Base-by-base conservation (phyloP, 2,888 invertebrate species). In the Acanthopleura granulata region DNA sequence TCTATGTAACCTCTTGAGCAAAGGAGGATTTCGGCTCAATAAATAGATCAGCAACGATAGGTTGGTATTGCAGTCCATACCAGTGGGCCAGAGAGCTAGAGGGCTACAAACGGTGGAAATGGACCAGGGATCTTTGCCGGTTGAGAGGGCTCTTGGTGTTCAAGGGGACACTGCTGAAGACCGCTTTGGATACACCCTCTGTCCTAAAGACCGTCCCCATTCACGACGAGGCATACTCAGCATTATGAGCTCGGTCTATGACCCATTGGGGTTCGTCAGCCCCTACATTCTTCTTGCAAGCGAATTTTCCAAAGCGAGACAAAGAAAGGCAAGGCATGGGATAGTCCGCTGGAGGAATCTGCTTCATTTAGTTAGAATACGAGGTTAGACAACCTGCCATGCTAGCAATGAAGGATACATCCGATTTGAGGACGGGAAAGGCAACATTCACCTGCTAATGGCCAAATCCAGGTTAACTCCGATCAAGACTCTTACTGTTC, bases 181-280 rank as follows among this genome's bases (percentile, higher is more conserved):
- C 49, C 1, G 30, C 27, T 77, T 81, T 57, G 61, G 73, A 0
- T 79, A 76, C 57, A 69, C 40, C 12, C 62, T 73, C 49, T 15
- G 66, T 0, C 30, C 70, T 1, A 49, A 75, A 27, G 50, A 75
- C 25, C 62, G 72, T 22, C 57, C 72, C 62, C 1, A 49, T 12
- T 69, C 74, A 15, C 11, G 51, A 49, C 1, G 75, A 61, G 49
- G 61, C 4, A 11, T 29, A n/a, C 11, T 62, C 25, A 49, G 61
- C 18, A 29, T n/a, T 3, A 66, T 40, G 11, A 61, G 15, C 50
- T 57, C 74, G 62, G 51, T 70, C 30, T 70, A 51, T 29, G 57
- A 76, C 40, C 73, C 66, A 30, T 27, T 75, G 25, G 70, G 70
- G 16, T 70, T 22, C 29, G 30, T 70, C 11, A 15, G 30, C 16